These are phyloP conservation scores for Cephalopterus ornatus DNA, from an alignment of 2,113 vertebrate genomes.

Conservation along the genomic window DNA sequence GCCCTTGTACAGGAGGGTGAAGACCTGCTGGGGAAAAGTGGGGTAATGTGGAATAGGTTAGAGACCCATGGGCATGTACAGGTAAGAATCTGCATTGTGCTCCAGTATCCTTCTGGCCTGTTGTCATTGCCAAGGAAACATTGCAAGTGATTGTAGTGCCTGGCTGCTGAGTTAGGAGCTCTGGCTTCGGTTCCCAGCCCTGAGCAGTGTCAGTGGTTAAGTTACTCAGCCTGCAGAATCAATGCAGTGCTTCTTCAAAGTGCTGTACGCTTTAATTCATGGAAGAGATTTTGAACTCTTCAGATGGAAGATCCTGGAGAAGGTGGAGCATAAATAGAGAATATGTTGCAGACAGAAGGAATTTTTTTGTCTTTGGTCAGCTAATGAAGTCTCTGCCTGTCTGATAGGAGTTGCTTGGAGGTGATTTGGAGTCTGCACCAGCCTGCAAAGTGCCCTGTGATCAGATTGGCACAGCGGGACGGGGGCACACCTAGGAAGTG, in stretches of 20 bases:
- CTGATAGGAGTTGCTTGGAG: fast-evolving
- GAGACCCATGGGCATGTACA: fast-evolving
- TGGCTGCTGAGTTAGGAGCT: neutral
- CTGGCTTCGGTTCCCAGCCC: neutral
- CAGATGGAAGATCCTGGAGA: neutral
- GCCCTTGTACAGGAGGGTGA: neutral
- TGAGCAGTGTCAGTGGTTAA: neutral
- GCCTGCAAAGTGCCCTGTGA: neutral
- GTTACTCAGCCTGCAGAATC: neutral
- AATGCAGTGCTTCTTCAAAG: neutral
- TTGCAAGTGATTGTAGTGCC: neutral
- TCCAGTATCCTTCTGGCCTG: neutral
- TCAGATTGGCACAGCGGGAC: neutral
- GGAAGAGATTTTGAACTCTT: neutral
- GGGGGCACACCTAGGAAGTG: neutral
- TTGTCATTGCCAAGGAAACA: neutral
- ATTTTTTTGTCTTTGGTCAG: neutral
- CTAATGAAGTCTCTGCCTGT: neutral
- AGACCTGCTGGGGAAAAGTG: neutral
- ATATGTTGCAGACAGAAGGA: neutral
- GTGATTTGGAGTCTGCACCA: neutral
- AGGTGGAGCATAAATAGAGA: neutral
- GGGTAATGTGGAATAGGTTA: neutral
- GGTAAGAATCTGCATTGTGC: neutral
- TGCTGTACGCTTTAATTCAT: neutral